A percentile compares a stretch with the other conserved stretches of the same genome.
Conservation (phyloP, 2,797 vertebrate species). For the Melanotaenia nigrans region DNA sequence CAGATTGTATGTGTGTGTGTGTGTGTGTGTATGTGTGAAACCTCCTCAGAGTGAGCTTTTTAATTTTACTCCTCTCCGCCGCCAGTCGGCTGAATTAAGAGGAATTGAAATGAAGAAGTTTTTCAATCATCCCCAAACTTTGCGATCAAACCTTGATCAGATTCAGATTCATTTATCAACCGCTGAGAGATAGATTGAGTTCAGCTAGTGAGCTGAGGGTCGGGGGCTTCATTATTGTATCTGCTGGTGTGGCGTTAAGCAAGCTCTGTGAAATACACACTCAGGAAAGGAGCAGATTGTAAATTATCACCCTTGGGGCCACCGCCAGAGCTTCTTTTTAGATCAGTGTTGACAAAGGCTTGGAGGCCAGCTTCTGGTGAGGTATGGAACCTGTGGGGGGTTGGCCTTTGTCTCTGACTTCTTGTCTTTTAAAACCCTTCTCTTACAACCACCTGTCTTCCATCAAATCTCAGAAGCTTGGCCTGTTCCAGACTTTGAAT, state of each 20-base stretch:
- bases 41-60: constrained; percentile 53
- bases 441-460: constrained; percentile 65
- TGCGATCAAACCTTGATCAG: constrained; percentile 30
- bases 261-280: constrained; percentile 22
- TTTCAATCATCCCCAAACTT: constrained; percentile 49
- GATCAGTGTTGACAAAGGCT: constrained; percentile 66
- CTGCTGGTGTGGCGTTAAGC: constrained; percentile 9
- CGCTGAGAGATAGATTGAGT: constrained; percentile 28
- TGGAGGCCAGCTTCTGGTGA: constrained; percentile 34
- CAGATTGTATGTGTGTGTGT: constrained; percentile 28
- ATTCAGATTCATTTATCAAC: constrained; percentile 33
- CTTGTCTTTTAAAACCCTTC: constrained; percentile 56
- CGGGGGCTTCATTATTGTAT: constrained; percentile 21
- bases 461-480: constrained; percentile 48
- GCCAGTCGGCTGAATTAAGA: constrained; percentile 47
- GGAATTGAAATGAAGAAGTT: constrained; percentile 50
- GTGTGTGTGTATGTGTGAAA: constrained; percentile 31
- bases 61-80: constrained; percentile 46
- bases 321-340: constrained; percentile 51
- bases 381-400: constrained; percentile 17
- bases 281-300: constrained; percentile 44
- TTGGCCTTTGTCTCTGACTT: constrained; percentile 67
- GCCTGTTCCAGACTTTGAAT: constrained; percentile 10
- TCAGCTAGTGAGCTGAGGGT: constrained; percentile 7
- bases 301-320: constrained; percentile 55